Conservation (phyloP, 53 echinoderm and acorn worm species). For the Apostichopus leukothele region DNA sequence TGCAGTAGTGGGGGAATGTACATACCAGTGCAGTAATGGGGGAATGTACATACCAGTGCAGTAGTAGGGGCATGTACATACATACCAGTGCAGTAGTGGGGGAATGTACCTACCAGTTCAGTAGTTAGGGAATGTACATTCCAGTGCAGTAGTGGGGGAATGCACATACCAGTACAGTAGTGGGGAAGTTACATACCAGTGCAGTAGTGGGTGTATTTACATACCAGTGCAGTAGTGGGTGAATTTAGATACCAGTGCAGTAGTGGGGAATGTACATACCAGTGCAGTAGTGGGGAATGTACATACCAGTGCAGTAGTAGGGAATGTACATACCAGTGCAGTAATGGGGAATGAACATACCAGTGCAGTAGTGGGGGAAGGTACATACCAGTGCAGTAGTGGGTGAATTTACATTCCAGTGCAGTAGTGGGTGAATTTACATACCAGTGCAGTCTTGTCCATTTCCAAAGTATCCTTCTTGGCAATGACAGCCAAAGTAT, state of each 20-base stretch:
- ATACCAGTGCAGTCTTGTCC: slow-evolving; percentile 53
- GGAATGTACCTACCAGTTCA: background rate
- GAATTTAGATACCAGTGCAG: background rate
- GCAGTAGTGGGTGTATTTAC: background rate
- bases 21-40: too few relatives aligned
- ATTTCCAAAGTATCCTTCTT: slow-evolving; percentile 52
- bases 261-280: slow-evolving; percentile 26
- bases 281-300: slow-evolving; percentile 14
- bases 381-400: background rate
- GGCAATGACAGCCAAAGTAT: slow-evolving; percentile 55
- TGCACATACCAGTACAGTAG: too few relatives aligned
- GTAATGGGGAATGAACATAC: slow-evolving; percentile 1
- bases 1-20: too few relatives aligned
- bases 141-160: slow-evolving; percentile 30
- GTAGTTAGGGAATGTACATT: background rate
- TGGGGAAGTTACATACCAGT: slow-evolving; percentile 35
- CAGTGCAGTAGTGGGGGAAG: slow-evolving; percentile 16
- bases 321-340: too few relatives aligned
- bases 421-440: background rate
- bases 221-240: background rate
- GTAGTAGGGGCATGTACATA: too few relatives aligned
- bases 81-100: background rate
- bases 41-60: too few relatives aligned
- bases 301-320: too few relatives aligned
- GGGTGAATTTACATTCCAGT: background rate